Evolutionary conservation across 2,888 invertebrate genomes (phyloP).

Genomic region (Mesorhabditis sp.): DNA sequence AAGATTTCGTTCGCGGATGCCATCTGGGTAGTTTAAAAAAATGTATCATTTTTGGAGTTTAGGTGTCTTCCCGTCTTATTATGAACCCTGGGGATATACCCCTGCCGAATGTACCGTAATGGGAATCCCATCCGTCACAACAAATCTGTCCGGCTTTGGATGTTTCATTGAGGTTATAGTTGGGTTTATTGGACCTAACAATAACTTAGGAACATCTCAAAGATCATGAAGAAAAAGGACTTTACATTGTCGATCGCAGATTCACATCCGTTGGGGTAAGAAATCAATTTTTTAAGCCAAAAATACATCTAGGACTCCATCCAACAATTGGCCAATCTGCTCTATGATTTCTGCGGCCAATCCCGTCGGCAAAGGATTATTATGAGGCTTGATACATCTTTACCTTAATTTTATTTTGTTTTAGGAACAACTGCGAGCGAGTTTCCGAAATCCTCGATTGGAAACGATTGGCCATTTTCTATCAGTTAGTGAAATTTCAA

Average conservation of each 20-base stretch:
- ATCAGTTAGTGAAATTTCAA: constrained; percentile 21
- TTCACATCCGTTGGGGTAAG: constrained; percentile 74
- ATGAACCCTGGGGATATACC: constrained; percentile 88
- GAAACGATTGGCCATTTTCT: constrained; percentile 90
- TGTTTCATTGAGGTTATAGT: constrained; percentile 48
- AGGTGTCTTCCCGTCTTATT: constrained; percentile 95
- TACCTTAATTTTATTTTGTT: neutral
- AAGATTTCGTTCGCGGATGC: constrained; percentile 97
- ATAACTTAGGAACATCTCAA: constrained; percentile 76
- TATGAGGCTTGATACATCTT: constrained; percentile 65
- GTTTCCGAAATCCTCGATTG: constrained; percentile 94
- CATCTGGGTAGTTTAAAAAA: constrained; percentile 69
- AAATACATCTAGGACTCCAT: constrained; percentile 59
- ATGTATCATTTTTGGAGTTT: neutral
- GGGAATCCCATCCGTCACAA: constrained; percentile 97
- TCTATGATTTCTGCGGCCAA: constrained; percentile 66
- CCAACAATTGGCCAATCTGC: neutral
- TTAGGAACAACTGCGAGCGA: constrained; percentile 87
- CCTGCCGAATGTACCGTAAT: constrained; percentile 97
- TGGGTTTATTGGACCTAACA: constrained; percentile 80
- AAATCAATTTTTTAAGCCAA: neutral
- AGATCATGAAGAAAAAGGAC: constrained; percentile 92
- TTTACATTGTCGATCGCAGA: constrained; percentile 92
- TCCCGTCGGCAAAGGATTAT: constrained; percentile 92
- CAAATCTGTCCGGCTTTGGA: constrained; percentile 82